Conservation (phyloP, 2,797 vertebrate species). For the Tenualosa ilisha region DNA sequence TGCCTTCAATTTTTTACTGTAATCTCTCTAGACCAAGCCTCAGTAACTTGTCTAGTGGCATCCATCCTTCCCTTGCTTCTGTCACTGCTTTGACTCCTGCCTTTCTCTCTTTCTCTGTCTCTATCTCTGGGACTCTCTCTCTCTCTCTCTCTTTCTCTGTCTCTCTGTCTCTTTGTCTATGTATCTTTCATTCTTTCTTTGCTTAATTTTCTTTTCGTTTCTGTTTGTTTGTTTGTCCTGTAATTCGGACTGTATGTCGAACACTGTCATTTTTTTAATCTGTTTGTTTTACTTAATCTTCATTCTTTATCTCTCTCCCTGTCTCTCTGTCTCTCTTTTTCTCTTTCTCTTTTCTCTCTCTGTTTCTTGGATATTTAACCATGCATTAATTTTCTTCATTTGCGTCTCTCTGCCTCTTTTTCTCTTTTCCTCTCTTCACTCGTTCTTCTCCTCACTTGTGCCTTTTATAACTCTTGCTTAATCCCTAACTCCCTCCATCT, state of each 20-base stretch:
- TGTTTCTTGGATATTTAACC: slow-evolving; percentile 18
- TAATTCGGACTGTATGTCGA: slow-evolving; percentile 48
- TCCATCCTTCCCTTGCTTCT: slow-evolving; percentile 44
- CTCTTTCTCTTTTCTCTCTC: slow-evolving; percentile 37
- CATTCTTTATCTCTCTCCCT: slow-evolving; percentile 44
- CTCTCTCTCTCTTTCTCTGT: slow-evolving; percentile 14
- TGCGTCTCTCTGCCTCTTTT: slow-evolving; percentile 37
- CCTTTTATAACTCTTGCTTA: neutral
- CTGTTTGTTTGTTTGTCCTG: neutral
- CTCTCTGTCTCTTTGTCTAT: neutral
- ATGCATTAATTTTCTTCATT: slow-evolving; percentile 4
- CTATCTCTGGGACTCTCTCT: neutral
- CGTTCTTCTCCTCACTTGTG: neutral
- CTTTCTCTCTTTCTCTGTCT: slow-evolving; percentile 57
- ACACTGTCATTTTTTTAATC: slow-evolving; percentile 46
- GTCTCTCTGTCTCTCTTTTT: slow-evolving; percentile 48
- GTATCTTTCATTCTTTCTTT: slow-evolving; percentile 19
- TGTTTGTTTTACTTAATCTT: neutral
- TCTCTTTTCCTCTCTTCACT: slow-evolving; percentile 42
- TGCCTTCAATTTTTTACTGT: neutral
- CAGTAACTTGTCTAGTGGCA: slow-evolving; percentile 28
- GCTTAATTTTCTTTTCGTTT: neutral
- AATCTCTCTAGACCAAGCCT: slow-evolving; percentile 29
- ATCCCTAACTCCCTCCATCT: neutral
- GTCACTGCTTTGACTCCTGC: slow-evolving; percentile 57